Percentiles rank a stretch among this genome's conserved stretches.
These are phyloP conservation scores for Nephrotoma appendiculata DNA, from an alignment of 2,888 invertebrate genomes.

Conservation along the genomic window DNA sequence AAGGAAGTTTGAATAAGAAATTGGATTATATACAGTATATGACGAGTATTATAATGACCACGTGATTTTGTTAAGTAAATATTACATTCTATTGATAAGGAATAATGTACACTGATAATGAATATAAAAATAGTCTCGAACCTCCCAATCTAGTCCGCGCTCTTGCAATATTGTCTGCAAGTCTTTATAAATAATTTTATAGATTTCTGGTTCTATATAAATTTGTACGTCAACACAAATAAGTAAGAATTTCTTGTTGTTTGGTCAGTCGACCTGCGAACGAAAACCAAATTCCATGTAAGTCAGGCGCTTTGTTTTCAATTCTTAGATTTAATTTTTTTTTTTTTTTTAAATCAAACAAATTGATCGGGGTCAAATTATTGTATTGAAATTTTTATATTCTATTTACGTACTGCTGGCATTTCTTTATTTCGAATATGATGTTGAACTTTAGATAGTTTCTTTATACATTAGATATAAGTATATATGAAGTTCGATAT, in stretches of 20 bases:
- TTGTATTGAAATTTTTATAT: not conserved
- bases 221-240: not conserved
- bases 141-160: not conserved
- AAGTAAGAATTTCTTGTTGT: not conserved
- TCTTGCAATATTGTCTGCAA: not conserved
- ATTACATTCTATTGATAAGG: not conserved
- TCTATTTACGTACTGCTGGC: not conserved
- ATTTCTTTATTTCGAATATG: not conserved
- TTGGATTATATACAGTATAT: not conserved
- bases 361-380: not conserved
- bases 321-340: not conserved
- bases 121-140: not conserved
- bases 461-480: not conserved
- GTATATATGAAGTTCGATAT: not conserved
- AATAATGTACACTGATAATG: not conserved
- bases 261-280: not conserved
- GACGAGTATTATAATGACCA: not conserved
- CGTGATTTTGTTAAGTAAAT: not conserved
- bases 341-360: not conserved
- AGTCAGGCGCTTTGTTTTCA: not conserved
- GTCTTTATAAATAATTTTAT: too few species aligned
- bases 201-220: too few species aligned
- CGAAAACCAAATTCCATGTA: not conserved
- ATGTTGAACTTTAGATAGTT: not conserved
- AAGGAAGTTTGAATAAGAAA: not conserved